Percentiles rank a stretch among this genome's conserved stretches.
Evolutionary conservation across 2,797 vertebrate species (phyloP).

Genomic region (Selene dorsalis): DNA sequence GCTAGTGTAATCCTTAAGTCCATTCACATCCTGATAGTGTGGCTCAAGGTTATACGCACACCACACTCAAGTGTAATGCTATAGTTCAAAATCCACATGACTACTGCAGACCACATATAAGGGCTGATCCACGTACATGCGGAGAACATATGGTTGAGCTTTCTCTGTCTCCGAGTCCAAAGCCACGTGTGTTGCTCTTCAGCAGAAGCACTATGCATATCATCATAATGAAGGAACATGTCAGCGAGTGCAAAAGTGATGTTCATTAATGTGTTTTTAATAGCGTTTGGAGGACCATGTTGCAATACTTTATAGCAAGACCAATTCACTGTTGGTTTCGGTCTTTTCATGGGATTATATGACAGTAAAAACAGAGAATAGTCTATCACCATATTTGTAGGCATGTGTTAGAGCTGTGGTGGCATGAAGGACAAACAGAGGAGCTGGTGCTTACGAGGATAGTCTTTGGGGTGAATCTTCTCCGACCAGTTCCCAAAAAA

Average conservation of each 20-base stretch:
- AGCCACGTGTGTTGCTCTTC: not conserved
- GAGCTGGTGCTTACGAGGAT: constrained; percentile 90
- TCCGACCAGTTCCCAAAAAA: constrained; percentile 99
- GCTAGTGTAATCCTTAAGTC: constrained; percentile 78
- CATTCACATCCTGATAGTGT: constrained; percentile 78
- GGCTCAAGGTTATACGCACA: constrained; percentile 79
- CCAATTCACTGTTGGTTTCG: not conserved
- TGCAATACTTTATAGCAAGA: not conserved
- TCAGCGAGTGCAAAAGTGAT: not conserved
- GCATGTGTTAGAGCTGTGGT: not conserved
- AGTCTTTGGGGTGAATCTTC: constrained; percentile 96
- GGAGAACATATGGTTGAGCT: constrained; percentile 10
- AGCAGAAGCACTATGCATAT: not conserved
- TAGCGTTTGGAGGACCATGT: not conserved
- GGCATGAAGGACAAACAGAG: constrained; percentile 2
- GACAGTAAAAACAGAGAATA: not conserved
- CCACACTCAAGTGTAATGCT: constrained; percentile 28
- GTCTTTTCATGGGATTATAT: not conserved
- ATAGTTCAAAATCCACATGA: constrained; percentile 19
- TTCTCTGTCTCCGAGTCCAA: not conserved
- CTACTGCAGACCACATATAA: constrained; percentile 5
- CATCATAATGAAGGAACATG: not conserved
- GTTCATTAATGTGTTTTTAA: not conserved
- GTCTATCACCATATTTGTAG: not conserved
- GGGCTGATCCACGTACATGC: constrained; percentile 27